Conservation (phyloP, 2,113 vertebrate genomes). For the Dasyornis broadbenti region DNA sequence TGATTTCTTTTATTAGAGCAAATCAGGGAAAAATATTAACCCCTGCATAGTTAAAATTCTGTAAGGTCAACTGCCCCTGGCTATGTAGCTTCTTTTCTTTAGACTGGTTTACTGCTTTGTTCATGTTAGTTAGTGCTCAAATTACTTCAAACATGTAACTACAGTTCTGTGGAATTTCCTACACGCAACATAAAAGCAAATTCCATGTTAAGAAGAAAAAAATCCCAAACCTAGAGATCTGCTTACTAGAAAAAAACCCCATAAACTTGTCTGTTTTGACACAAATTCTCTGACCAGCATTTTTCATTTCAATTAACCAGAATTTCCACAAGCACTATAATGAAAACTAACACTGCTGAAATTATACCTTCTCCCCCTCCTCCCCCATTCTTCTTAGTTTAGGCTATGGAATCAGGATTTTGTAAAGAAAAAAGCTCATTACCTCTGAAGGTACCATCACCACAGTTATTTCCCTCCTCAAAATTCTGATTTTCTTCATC, state of each 20-base stretch:
- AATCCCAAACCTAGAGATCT: neutral
- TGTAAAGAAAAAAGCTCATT: neutral
- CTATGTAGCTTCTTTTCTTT: neutral
- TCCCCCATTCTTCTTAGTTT: fast-evolving
- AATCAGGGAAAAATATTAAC: slow-evolving; percentile 16
- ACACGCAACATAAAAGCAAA: neutral
- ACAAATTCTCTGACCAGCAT: neutral
- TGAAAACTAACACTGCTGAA: neutral
- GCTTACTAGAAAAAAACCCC: neutral
- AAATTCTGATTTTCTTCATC: neutral
- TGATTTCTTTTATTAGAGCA: neutral
- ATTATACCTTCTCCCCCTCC: fast-evolving
- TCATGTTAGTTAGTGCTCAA: neutral
- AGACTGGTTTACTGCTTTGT: neutral
- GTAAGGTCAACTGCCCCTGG: neutral
- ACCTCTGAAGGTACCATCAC: neutral
- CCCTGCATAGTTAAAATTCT: neutral
- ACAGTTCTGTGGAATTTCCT: neutral
- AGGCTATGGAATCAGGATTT: neutral
- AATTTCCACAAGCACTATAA: neutral
- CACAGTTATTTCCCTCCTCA: neutral
- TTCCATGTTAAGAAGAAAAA: neutral
- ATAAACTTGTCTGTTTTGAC: neutral
- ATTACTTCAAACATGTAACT: neutral
- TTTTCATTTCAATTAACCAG: neutral